A percentile compares a stretch with the other conserved stretches of the same genome.
Evolutionary conservation across 2,797 vertebrate species (phyloP).

Genomic region (Chrysocyon brachyurus): DNA sequence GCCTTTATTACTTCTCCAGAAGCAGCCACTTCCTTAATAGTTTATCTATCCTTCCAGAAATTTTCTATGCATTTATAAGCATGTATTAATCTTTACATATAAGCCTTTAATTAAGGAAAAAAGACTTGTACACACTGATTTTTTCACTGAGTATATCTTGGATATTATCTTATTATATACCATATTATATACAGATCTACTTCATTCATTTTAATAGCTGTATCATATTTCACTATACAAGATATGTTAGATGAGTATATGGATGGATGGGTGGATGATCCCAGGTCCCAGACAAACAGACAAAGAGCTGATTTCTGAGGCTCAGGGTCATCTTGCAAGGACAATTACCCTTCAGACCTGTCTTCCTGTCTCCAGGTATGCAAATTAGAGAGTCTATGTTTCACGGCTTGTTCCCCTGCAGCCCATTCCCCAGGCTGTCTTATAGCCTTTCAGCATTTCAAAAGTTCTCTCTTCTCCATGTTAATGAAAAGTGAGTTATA

Average conservation of each 20-base stretch:
- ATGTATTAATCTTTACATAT: constrained; percentile 36
- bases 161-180: constrained; percentile 9
- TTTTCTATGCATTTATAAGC: background rate
- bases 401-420: background rate
- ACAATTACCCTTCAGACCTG: background rate
- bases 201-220: constrained; percentile 24
- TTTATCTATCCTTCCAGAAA: constrained; percentile 39
- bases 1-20: background rate
- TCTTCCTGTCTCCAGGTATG: background rate
- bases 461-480: background rate
- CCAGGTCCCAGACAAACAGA: background rate
- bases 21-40: background rate
- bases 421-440: background rate
- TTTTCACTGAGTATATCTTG: background rate
- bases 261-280: background rate
- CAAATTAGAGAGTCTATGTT: background rate
- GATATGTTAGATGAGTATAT: background rate
- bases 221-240: background rate
- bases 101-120: constrained; percentile 47
- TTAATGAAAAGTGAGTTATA: background rate
- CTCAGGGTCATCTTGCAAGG: background rate
- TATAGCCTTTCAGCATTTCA: background rate
- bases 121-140: background rate
- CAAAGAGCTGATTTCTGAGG: background rate
- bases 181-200: background rate